Evolutionary conservation across 2,113 vertebrate species (phyloP).

Genomic region (pig (Sus scrofa)): DNA sequence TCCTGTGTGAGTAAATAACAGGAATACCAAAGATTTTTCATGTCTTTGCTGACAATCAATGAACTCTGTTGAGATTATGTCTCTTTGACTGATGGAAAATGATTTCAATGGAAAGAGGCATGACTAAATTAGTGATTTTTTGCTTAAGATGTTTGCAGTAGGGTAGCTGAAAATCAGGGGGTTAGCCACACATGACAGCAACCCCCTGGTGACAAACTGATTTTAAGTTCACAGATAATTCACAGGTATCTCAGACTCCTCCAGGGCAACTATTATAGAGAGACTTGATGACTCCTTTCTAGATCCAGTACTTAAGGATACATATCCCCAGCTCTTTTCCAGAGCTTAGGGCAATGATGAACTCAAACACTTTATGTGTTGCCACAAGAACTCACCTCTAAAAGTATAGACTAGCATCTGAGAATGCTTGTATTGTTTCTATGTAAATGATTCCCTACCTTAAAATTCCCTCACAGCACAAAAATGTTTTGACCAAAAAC

Average conservation of each 20-base stretch:
- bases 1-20: conserved; percentile 21
- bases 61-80: conserved; percentile 36
- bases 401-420: not conserved
- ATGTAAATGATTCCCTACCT: conserved; percentile 28
- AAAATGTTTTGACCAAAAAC: conserved; percentile 30
- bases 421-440: conserved; percentile 41
- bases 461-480: not conserved
- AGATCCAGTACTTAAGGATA: not conserved
- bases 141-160: conserved; percentile 2
- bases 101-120: conserved; percentile 33
- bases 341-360: not conserved
- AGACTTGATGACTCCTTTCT: not conserved
- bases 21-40: conserved; percentile 16
- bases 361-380: not conserved
- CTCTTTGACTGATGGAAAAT: conserved; percentile 58
- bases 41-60: conserved; percentile 19
- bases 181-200: not conserved
- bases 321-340: not conserved
- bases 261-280: not conserved
- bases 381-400: not conserved
- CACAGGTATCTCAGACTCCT: not conserved
- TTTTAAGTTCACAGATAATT: not conserved
- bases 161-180: not conserved
- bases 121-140: conserved; percentile 40
- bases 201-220: conserved; percentile 39